Percentiles rank a stretch among this genome's conserved stretches.
Conservation (phyloP, 2,797 vertebrate species). For the Chaunax sp. region DNA sequence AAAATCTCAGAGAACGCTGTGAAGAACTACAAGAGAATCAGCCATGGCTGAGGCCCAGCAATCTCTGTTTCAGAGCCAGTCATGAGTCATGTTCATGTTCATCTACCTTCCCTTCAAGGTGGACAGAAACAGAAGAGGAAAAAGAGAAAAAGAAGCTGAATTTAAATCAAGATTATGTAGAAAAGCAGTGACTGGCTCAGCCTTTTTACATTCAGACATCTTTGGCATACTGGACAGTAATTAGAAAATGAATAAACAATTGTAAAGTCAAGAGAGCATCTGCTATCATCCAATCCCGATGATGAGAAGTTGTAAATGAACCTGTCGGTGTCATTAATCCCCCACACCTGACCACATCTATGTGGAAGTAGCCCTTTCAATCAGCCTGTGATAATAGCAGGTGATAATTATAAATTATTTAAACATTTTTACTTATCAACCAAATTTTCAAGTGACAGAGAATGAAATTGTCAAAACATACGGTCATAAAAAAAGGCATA, state of each 20-base stretch:
- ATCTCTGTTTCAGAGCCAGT: constrained; percentile 8
- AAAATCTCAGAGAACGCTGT: too few species aligned
- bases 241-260: not conserved
- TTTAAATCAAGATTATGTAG: not conserved
- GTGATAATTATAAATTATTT: not conserved
- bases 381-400: not conserved
- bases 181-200: not conserved
- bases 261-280: not conserved
- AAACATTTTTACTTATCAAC: too few species aligned
- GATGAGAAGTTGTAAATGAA: too few species aligned
- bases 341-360: constrained; percentile 8
- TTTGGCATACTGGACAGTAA: not conserved
- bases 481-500: not conserved
- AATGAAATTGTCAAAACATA: too few species aligned
- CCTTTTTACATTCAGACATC: constrained; percentile 5
- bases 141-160: not conserved
- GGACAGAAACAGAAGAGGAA: not conserved
- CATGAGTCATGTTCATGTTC: constrained; percentile 1
- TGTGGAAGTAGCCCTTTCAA: constrained; percentile 10
- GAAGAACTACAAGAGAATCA: too few species aligned
- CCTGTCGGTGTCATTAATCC: constrained; percentile 21
- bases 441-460: too few species aligned
- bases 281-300: constrained; percentile 5
- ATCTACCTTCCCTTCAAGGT: not conserved
- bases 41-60: not conserved